Evolutionary conservation across 2,797 vertebrate genomes (phyloP).

Genomic region (Malurus leucopterus): DNA sequence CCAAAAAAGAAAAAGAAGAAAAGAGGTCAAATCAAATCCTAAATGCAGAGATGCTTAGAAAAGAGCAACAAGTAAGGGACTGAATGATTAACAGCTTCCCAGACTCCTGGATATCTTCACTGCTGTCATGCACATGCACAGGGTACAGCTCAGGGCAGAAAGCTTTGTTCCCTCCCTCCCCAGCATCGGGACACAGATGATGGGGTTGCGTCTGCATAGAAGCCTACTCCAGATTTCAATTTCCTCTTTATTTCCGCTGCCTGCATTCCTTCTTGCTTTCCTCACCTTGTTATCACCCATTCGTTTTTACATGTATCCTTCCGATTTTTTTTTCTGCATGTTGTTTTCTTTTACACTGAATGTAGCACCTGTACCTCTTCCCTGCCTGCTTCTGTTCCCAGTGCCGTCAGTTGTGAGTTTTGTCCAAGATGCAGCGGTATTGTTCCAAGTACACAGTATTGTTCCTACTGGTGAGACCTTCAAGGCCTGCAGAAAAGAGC

Average conservation of each 20-base stretch:
- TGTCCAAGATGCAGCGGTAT: not conserved
- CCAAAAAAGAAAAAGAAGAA: not conserved
- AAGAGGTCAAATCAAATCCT: not conserved
- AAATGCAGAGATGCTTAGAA: not conserved
- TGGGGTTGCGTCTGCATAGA: not conserved
- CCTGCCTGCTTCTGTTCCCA: not conserved
- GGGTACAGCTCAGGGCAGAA: not conserved
- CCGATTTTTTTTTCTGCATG: not conserved
- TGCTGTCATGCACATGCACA: fast-evolving
- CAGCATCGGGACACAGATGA: not conserved
- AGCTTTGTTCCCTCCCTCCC: not conserved
- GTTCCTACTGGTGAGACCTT: not conserved
- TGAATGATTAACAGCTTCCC: not conserved
- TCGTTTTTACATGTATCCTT: fast-evolving
- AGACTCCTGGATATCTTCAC: not conserved
- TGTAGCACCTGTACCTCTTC: not conserved
- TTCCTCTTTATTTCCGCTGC: slow-evolving; percentile 15
- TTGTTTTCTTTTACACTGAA: not conserved
- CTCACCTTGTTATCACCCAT: not conserved
- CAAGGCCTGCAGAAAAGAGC: not conserved
- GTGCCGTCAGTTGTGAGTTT: fast-evolving
- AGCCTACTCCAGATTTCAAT: not conserved
- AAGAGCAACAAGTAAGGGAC: not conserved
- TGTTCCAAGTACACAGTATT: not conserved
- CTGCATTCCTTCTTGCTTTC: not conserved